phyloP scores from a whole-genome alignment of 2,797 vertebrate genomes.

The Scolopax bukidnonensis region DNA sequence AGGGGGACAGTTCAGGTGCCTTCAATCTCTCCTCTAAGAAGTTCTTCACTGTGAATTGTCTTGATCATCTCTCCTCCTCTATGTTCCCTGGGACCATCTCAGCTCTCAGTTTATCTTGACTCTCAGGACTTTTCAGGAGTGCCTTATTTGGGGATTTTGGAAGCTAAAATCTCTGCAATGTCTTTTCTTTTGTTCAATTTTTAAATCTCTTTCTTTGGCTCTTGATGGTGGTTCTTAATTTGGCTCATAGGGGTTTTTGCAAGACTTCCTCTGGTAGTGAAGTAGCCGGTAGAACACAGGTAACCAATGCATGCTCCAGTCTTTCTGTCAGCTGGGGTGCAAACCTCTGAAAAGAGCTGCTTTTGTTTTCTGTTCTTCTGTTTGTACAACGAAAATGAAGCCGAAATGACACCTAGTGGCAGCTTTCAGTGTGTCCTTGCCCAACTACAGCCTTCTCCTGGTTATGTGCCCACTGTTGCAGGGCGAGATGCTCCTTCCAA shows the following conservation, averaged over 20 bases:
- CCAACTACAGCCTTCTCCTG: not conserved
- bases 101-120: not conserved
- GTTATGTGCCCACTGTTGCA: rapidly evolving
- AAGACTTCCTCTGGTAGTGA: not conserved
- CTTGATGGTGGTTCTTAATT: not conserved
- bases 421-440: not conserved
- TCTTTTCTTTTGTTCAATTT: rapidly evolving
- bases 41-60: slow-evolving; percentile 34
- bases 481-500: not conserved
- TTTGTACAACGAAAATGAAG: not conserved
- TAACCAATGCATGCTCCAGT: not conserved
- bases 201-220: not conserved
- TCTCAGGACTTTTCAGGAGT: slow-evolving; percentile 17
- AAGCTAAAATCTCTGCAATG: not conserved
- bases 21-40: not conserved
- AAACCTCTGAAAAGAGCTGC: not conserved
- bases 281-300: not conserved
- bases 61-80: not conserved
- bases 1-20: not conserved
- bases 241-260: not conserved
- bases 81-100: not conserved
- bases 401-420: slow-evolving; percentile 60
- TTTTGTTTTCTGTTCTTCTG: not conserved
- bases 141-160: not conserved
- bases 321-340: not conserved